phyloP scores from a whole-genome alignment of 2,113 vertebrate species.

The Nyctereutes procyonoides region DNA sequence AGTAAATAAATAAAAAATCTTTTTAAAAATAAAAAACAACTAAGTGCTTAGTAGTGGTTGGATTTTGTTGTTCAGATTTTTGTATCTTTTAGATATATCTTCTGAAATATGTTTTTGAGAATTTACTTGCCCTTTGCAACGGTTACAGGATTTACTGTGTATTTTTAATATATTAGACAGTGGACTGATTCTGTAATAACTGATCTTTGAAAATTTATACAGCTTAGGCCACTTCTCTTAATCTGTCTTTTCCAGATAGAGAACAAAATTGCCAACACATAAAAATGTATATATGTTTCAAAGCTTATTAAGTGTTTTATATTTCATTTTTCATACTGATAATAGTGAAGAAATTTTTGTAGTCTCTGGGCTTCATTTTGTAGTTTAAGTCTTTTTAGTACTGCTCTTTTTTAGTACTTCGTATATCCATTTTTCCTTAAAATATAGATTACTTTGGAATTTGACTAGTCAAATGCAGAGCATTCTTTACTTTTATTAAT shows the following conservation, averaged over 20 bases:
- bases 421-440: slow-evolving; percentile 36
- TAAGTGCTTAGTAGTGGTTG: background rate
- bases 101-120: slow-evolving; percentile 48
- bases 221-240: slow-evolving; percentile 12
- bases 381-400: background rate
- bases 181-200: slow-evolving; percentile 29
- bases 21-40: too few relatives aligned
- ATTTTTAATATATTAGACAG: slow-evolving; percentile 22
- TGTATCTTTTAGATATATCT: background rate
- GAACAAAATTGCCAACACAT: background rate
- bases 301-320: slow-evolving; percentile 23
- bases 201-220: slow-evolving; percentile 30
- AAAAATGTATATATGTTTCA: slow-evolving; percentile 48
- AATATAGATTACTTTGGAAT: slow-evolving; percentile 41
- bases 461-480: slow-evolving; percentile 42
- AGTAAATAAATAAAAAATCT: too few relatives aligned
- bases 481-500: slow-evolving; percentile 48
- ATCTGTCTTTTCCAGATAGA: background rate
- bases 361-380: slow-evolving; percentile 50
- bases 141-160: background rate
- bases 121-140: slow-evolving; percentile 26
- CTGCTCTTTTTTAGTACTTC: slow-evolving; percentile 7
- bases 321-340: slow-evolving; percentile 43
- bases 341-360: background rate
- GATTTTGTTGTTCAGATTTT: slow-evolving; percentile 33